Base-by-base conservation (phyloP, 2,888 invertebrate species). In the Xanthia togata region DNA sequence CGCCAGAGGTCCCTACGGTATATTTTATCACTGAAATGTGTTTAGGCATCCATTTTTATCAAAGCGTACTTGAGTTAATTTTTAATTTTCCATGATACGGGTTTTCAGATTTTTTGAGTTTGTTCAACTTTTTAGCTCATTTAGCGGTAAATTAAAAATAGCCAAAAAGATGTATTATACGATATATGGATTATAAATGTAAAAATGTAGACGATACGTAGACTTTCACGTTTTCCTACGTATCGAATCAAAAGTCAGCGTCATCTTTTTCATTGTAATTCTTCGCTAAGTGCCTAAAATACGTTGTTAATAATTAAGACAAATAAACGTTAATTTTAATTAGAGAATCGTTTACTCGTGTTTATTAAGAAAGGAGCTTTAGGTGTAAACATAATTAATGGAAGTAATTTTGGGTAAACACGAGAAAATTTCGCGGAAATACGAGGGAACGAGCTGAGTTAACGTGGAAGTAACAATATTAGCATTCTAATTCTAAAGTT, bases 361-460 rank as follows among this genome's bases (percentile, higher is more conserved):
- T 47, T 67, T 65, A 65, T 23, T 68, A 71, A 23, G 70, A 65
- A 59, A 59, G 60, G 41, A 31, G 59, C 47, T 53, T 73, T 17
- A 57, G 31, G 53, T 50, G 53, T 63, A 31, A 79, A 70, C 31
- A 31, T 60, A 79, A 83, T 73, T 75, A 80, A 70, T 70, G 60
- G 23, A 44, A 60, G 50, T 73, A 70, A 77, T 67, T 67, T 47
- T 6, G 53, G 14, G 50, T 41, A 60, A 80, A 38, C 68, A 41
- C 9, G 44, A 38, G 38, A n/a, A 62, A 35, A 55, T 53, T 38
- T 38, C 2, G 4, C 17, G 50, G 59, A 60, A 77, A 73, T 70
- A 67, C 47, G 31, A 35, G 23, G 12, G 31, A 68, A 64, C 38
- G 35, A 41, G 31, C 4, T 12, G 35, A 38, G 23, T 53, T 35